Conservation (phyloP, 2,797 vertebrate genomes). For the Pantherophis alleghaniensis region DNA sequence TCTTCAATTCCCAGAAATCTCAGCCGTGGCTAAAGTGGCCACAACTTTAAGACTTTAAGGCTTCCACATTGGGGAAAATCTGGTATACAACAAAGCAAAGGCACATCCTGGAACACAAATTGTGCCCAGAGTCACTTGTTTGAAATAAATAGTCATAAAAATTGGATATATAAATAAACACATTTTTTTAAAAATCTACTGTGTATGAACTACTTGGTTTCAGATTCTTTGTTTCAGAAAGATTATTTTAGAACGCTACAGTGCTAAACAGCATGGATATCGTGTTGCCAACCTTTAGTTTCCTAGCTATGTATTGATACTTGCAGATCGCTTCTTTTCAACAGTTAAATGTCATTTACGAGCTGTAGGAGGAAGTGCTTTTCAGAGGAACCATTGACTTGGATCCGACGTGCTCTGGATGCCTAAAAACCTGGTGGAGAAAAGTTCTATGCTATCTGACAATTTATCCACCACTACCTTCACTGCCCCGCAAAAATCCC, state of each 20-base stretch:
- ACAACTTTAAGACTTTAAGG: not conserved
- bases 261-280: not conserved
- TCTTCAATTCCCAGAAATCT: not conserved
- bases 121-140: not conserved
- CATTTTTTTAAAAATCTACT: not conserved
- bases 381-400: not conserved
- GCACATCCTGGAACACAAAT: not conserved
- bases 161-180: not conserved
- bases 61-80: not conserved
- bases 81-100: not conserved
- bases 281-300: not conserved
- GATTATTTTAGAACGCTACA: not conserved
- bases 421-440: not conserved
- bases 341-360: not conserved
- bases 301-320: not conserved
- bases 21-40: not conserved
- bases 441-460: not conserved
- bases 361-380: not conserved
- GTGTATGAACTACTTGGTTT: not conserved
- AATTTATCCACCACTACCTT: not conserved
- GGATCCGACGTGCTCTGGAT: not conserved
- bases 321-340: not conserved
- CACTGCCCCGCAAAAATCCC: not conserved
- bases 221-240: not conserved
- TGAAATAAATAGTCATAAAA: not conserved